Evolutionary conservation across 2,113 vertebrate species (phyloP), one percentile per base, ranked within the genome.

Genomic region (Epinephelus cyanopodus): DNA sequence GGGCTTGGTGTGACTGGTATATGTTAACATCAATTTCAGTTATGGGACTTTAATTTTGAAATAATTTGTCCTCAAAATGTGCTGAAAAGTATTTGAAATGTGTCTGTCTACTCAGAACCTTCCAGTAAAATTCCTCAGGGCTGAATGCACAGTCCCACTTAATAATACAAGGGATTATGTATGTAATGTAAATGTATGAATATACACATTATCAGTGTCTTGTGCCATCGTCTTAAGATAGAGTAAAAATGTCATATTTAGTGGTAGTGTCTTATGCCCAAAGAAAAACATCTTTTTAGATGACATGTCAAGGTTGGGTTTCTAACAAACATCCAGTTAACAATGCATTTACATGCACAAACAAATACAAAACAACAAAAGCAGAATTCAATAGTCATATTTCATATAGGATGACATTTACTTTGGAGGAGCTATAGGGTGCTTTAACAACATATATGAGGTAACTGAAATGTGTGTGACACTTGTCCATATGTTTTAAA

Each of bases 111-210:
- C 25, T 62, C 18, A 27, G 37, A 12, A 52, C 18, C 47, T 68
- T 77, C n/a, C n/a, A n/a, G 37, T 54, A 45, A 68, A 3, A n/a
- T 21, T 64, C 23, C 23, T 70, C 27, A 33, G 21, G 29, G 21
- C 74, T 60, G 45, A 57, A 76, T 61, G 18, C 25, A 58, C 27
- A 79, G 5, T 42, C 33, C 27, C 60, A 75, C 18, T 17, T 17
- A 68, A 72, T 61, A 6, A 73, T n/a, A 37, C 1, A 23, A 13
- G 39, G 1, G 21, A 21, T 58, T 58, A n/a, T 13, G n/a, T 58
- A 21, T 19, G 3, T 12, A 45, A 45, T 50, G 45, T 56, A 27
- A 60, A 42, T 14, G 6, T 29, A 3, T 52, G 52, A 19, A 37
- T 54, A 42, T 3, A 27, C 50, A 73, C 19, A 67, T 11, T 23